Conservation (phyloP, 2,888 invertebrate species). For the Hydrotaea diabolus region DNA sequence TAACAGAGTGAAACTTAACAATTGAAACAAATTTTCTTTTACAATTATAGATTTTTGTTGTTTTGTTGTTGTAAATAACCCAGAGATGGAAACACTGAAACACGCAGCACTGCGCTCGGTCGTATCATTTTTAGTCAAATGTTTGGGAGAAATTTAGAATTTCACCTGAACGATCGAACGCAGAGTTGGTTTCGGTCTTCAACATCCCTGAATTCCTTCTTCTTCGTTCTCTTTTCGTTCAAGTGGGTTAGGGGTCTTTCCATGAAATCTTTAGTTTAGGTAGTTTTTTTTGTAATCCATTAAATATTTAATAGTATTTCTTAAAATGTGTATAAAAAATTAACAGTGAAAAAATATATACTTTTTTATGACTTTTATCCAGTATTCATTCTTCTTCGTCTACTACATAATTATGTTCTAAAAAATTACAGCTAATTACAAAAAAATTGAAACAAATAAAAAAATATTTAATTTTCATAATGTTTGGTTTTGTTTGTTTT, state of each 20-base stretch:
- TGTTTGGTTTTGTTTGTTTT: slow-evolving; percentile 39
- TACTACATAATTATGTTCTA: slow-evolving; percentile 61
- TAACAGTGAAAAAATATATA: slow-evolving; percentile 67
- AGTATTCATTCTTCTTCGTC: slow-evolving; percentile 41
- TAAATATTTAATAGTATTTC: slow-evolving; percentile 61
- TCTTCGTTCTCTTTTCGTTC: not conserved
- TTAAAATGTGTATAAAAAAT: slow-evolving; percentile 69
- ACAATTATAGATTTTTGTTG: slow-evolving; percentile 28
- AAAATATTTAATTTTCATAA: slow-evolving; percentile 40
- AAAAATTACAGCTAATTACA: slow-evolving; percentile 62
- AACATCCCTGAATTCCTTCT: not conserved
- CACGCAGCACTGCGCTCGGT: not conserved
- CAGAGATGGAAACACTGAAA: slow-evolving; percentile 10
- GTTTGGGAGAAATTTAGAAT: slow-evolving; percentile 4
- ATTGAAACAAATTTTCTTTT: slow-evolving; percentile 29
- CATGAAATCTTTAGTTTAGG: slow-evolving; percentile 45
- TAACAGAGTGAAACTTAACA: slow-evolving; percentile 39
- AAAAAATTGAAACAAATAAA: slow-evolving; percentile 56
- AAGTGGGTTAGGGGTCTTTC: slow-evolving; percentile 9
- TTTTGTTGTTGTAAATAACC: not conserved
- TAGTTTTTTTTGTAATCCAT: slow-evolving; percentile 50
- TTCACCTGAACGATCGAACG: not conserved
- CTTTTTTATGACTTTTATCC: slow-evolving; percentile 48
- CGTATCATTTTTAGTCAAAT: not conserved
- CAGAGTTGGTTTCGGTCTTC: slow-evolving; percentile 4